Evolutionary conservation across 2,888 invertebrate genomes (phyloP).

Genomic region (Aleiodes leptofemur): DNA sequence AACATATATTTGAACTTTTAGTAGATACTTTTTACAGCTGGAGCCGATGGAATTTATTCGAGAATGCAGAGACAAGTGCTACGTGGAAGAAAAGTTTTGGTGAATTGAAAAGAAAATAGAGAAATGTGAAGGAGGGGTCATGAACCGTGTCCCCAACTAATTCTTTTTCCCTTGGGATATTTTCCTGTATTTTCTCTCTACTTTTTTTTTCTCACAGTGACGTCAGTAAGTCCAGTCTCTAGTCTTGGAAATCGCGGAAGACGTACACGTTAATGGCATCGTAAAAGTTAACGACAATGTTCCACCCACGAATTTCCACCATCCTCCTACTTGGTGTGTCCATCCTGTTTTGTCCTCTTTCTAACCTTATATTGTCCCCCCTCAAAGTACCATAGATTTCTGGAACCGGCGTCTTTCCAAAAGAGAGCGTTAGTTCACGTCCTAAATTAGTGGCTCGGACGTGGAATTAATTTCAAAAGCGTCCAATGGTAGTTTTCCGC

Average conservation of each 20-base stretch:
- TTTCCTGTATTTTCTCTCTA: constrained; percentile 45
- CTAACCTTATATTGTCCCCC: constrained; percentile 39
- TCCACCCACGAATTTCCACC: constrained; percentile 68
- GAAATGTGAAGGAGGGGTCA: constrained; percentile 23
- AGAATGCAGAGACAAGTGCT: constrained; percentile 48
- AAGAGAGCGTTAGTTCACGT: constrained; percentile 56
- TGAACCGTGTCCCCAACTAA: constrained; percentile 60
- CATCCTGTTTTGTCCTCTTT: constrained; percentile 18
- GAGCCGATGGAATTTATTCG: constrained; percentile 40
- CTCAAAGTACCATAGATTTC: constrained; percentile 37
- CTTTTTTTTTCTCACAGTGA: constrained; percentile 57
- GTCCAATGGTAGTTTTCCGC: constrained; percentile 51
- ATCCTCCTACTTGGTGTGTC: constrained; percentile 44
- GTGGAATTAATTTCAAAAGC: constrained; percentile 69
- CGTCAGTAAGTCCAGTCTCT: constrained; percentile 70
- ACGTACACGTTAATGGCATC: constrained; percentile 73
- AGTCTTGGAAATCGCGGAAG: constrained; percentile 67
- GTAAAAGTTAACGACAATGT: constrained; percentile 75
- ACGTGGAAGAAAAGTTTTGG: constrained; percentile 48
- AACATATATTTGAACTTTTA: constrained; percentile 10
- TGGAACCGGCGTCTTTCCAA: constrained; percentile 46
- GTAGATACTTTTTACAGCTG: constrained; percentile 1
- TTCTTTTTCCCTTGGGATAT: constrained; percentile 61
- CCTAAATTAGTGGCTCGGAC: constrained; percentile 71
- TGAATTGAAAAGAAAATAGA: constrained; percentile 53